Evolutionary conservation across 1,140 invertebrate species (phyloP).

Genomic region (Achatina immaculata): DNA sequence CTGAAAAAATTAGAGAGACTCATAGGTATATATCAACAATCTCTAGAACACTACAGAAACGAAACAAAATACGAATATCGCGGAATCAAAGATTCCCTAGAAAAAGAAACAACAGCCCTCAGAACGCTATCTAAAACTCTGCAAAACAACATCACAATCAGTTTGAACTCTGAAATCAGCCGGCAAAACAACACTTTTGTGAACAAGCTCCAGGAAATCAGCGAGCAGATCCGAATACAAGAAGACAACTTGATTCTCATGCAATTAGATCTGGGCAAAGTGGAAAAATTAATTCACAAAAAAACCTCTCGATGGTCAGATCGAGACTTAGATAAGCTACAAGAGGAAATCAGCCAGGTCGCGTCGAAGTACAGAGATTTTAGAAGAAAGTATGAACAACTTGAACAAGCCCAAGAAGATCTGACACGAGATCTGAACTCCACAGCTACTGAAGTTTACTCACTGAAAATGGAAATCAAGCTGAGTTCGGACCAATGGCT

Average conservation of each 20-base stretch:
- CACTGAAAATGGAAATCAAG: constrained; percentile 43
- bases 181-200: constrained; percentile 33
- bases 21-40: constrained; percentile 36
- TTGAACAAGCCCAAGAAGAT: background rate
- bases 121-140: constrained; percentile 5
- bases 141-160: constrained; percentile 25
- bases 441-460: constrained; percentile 22
- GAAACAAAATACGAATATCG: constrained; percentile 43
- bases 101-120: constrained; percentile 31
- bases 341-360: constrained; percentile 32
- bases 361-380: constrained; percentile 33
- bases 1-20: constrained; percentile 44
- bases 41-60: constrained; percentile 48
- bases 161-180: constrained; percentile 6
- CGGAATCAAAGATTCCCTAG: constrained; percentile 35
- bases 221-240: background rate
- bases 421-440: constrained; percentile 29
- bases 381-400: constrained; percentile 20
- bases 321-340: constrained; percentile 27
- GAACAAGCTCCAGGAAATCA: constrained; percentile 28
- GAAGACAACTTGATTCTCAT: constrained; percentile 42
- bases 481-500: constrained; percentile 52
- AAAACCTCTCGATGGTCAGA: background rate
- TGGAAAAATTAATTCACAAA: constrained; percentile 32
- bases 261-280: constrained; percentile 39